phyloP scores from a whole-genome alignment of 2,888 invertebrate genomes.

The Ceraclea dissimilis region DNA sequence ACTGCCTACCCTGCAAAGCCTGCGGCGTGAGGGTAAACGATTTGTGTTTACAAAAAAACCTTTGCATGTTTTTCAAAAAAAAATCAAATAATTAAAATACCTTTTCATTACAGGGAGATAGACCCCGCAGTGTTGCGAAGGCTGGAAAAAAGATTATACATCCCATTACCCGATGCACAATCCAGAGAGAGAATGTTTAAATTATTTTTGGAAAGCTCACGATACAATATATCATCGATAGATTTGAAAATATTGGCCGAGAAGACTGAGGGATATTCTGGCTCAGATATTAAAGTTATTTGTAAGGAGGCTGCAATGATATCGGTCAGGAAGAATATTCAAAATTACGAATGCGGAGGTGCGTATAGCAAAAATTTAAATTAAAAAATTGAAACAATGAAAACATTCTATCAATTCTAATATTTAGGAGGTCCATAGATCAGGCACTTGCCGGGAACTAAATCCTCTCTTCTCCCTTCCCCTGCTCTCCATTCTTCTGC shows the following conservation, averaged over 20 bases:
- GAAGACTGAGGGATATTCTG: conserved; percentile 71
- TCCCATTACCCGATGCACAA: conserved; percentile 64
- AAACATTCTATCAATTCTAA: not conserved
- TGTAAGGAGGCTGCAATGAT: conserved; percentile 88
- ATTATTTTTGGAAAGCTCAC: conserved; percentile 48
- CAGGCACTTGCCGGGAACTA: too few species aligned
- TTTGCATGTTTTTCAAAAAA: too few species aligned
- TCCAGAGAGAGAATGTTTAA: conserved; percentile 64
- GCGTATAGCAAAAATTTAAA: not conserved
- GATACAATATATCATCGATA: conserved; percentile 37
- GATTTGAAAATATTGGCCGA: conserved; percentile 44
- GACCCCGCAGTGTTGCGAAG: conserved; percentile 82
- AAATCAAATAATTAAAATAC: too few species aligned
- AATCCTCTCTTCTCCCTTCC: too few species aligned
- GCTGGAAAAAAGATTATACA: conserved; percentile 78
- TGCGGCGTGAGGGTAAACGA: too few species aligned
- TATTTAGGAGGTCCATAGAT: too few species aligned
- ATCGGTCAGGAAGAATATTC: conserved; percentile 47
- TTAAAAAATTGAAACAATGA: too few species aligned
- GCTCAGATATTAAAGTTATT: conserved; percentile 78
- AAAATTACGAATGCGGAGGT: not conserved
- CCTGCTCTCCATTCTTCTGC: too few species aligned
- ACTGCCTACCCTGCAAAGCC: too few species aligned
- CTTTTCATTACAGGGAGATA: conserved; percentile 57
- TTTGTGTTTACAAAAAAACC: too few species aligned